Evolutionary conservation across 2,797 vertebrate species (phyloP).

Genomic region (Chrosomus eos): DNA sequence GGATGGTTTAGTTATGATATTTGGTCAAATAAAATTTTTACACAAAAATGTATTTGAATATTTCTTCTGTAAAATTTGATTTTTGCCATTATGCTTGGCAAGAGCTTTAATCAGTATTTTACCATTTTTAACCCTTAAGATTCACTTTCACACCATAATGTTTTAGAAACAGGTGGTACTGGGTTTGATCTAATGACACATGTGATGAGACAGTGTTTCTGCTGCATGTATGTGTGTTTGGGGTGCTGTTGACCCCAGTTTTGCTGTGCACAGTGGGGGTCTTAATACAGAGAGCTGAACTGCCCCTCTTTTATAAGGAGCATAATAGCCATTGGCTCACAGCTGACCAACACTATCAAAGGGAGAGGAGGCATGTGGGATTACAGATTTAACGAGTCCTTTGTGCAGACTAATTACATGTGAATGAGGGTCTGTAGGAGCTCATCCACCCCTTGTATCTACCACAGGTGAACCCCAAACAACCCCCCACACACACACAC

Average conservation of each 20-base stretch:
- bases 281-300: conserved; percentile 53
- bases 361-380: conserved; percentile 77
- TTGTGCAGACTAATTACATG: conserved; percentile 95
- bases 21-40: neutral
- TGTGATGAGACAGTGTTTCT: conserved; percentile 26
- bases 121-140: neutral
- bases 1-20: neutral
- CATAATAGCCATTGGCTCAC: conserved; percentile 84
- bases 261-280: conserved; percentile 58
- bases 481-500: neutral
- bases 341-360: conserved; percentile 84
- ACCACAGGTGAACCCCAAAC: conserved; percentile 55
- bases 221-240: conserved; percentile 9
- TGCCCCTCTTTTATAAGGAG: conserved; percentile 66
- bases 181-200: conserved; percentile 43
- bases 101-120: neutral
- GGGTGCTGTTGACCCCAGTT: conserved; percentile 52
- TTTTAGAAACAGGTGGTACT: neutral
- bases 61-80: neutral
- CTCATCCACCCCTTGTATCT: conserved; percentile 69
- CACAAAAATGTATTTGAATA: neutral
- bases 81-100: neutral
- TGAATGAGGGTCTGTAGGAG: conserved; percentile 90
- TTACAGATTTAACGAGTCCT: conserved; percentile 94
- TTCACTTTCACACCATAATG: neutral